Base-by-base conservation (phyloP, 2,113 vertebrate genomes). In the Manacus vitellinus region DNA sequence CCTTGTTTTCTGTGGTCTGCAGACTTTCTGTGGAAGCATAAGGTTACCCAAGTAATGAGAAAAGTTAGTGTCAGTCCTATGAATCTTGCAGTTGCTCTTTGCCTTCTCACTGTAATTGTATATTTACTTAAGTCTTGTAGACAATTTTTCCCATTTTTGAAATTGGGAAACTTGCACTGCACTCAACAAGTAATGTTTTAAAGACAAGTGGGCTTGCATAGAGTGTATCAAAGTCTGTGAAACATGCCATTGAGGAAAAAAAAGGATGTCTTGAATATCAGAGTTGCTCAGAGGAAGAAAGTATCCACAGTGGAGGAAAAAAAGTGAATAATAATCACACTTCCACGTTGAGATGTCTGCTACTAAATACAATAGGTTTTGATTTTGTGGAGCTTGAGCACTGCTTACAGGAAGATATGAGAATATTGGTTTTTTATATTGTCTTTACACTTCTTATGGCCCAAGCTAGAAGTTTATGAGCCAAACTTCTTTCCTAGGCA, bases 221-320 rank as follows among this genome's bases (percentile, higher is more conserved):
- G 65, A 67, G 22, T 88, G 78, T 93, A 75, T 86, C 67, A 91
- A n/a, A 95, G 33, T 43, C 37, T 73, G 61, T 62, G 44, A 89
- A 92, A 83, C 14, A 92, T n/a, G 72, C 52, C 68, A 77, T 4
- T 37, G 62, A 73, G 49, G 39, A 41, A 71, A 10, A 54, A 82
- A 61, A 81, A 41, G 6, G 41, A 58, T 77, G n/a, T 27, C 49
- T 56, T 67, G 43, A 85, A 72, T 46, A 91, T 68, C 8, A 77
- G 49, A 68, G 25, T 76, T 76, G 88, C 76, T 93, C 55, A 90
- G 47, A 80, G 31, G 58, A 85, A 93, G 44, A 78, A 81, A 91
- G 33, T 19, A 74, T 83, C 28, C 33, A 56, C 2, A 4, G 28
- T 8, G 56, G 30, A 5, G 35, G 49, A 55, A 54, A 74, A 89